Evolutionary conservation across 2,888 invertebrate species (phyloP).

Genomic region (Anagyrus pseudococci): DNA sequence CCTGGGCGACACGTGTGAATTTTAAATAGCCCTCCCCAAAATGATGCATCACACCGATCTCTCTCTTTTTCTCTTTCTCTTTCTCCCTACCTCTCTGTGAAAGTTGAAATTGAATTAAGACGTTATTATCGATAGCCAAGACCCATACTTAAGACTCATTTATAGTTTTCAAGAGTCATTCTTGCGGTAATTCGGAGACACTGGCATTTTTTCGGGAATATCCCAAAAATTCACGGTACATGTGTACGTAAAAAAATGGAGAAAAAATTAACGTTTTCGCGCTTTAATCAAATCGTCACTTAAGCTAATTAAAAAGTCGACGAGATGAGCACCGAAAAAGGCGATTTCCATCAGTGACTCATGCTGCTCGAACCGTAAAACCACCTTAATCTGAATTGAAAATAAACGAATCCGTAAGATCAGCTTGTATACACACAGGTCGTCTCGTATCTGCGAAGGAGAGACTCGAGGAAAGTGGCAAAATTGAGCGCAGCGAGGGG

Average conservation of each 20-base stretch:
- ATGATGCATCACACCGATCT: too few relatives aligned
- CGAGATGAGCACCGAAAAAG: neutral
- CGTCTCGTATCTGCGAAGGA: conserved; percentile 20
- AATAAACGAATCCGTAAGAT: conserved; percentile 24
- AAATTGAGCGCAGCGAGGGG: neutral
- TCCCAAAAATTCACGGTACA: too few relatives aligned
- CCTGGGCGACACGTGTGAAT: neutral
- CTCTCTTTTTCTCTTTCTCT: neutral
- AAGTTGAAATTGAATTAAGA: conserved; percentile 13
- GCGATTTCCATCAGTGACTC: conserved; percentile 3
- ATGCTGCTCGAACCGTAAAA: neutral
- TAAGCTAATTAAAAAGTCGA: too few relatives aligned
- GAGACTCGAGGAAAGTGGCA: neutral
- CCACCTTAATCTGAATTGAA: conserved; percentile 27
- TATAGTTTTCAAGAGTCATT: too few relatives aligned
- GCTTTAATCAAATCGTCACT: too few relatives aligned
- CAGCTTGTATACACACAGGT: conserved; percentile 17
- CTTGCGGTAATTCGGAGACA: too few relatives aligned
- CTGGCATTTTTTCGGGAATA: too few relatives aligned
- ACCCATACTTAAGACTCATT: too few relatives aligned
- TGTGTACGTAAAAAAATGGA: too few relatives aligned
- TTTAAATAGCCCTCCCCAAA: neutral
- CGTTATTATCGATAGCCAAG: too few relatives aligned
- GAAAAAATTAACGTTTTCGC: too few relatives aligned
- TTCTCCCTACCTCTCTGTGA: neutral